Conservation (phyloP, 2,888 invertebrate species). For the Monoplex corrugatus region DNA sequence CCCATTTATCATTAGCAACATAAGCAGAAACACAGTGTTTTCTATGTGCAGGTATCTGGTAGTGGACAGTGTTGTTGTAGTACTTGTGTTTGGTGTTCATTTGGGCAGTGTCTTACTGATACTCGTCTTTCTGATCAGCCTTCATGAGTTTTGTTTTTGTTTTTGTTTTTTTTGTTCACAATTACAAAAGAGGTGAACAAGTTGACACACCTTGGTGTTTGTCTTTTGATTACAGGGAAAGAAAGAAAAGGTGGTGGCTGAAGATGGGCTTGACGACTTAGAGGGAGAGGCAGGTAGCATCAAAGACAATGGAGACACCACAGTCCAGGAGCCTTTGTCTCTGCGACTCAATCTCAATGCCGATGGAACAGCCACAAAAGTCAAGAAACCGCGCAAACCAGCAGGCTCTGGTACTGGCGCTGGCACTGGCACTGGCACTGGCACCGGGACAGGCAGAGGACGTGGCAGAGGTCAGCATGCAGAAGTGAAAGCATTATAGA, state of each 20-base stretch:
- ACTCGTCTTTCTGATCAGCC: too few species aligned
- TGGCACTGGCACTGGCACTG: slow-evolving; percentile 7
- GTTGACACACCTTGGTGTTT: too few species aligned
- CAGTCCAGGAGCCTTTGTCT: slow-evolving; percentile 61
- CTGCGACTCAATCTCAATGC: slow-evolving; percentile 62
- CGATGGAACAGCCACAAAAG: slow-evolving; percentile 52
- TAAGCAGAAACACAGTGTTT: too few species aligned
- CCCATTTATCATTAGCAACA: too few species aligned
- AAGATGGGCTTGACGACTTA: slow-evolving; percentile 60
- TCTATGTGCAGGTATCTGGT: too few species aligned
- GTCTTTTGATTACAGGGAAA: slow-evolving; percentile 58
- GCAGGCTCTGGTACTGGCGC: slow-evolving; percentile 37
- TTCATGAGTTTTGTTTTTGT: too few species aligned
- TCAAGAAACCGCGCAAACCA: slow-evolving; percentile 44
- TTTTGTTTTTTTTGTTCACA: too few species aligned
- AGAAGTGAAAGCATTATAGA: too few species aligned
- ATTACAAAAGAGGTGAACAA: too few species aligned
- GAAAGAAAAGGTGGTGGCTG: slow-evolving; percentile 64
- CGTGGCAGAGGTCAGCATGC: slow-evolving; percentile 45
- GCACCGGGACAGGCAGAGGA: slow-evolving; percentile 37
- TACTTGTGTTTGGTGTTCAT: too few species aligned
- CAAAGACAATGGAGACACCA: slow-evolving; percentile 53
- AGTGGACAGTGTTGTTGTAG: too few species aligned
- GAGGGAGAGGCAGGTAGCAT: slow-evolving; percentile 55
- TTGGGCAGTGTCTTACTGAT: too few species aligned